Conservation (phyloP, 2,888 invertebrate genomes). For the Oscheius onirici region DNA sequence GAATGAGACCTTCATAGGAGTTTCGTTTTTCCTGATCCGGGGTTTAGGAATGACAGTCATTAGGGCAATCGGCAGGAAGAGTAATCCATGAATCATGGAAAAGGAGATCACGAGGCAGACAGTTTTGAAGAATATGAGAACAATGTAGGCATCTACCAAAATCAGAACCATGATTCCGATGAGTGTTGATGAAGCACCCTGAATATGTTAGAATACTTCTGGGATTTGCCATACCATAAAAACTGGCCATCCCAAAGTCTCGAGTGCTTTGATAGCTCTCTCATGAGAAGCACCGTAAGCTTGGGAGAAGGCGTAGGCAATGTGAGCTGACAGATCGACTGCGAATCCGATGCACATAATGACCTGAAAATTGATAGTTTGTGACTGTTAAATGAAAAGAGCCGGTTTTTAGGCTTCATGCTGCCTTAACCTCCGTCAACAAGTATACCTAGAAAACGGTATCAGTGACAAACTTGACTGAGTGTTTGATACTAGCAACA, state of each 20-base stretch:
- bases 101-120: conserved; percentile 69
- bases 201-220: neutral
- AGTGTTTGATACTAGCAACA: too few relatives aligned
- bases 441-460: too few relatives aligned
- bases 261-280: conserved; percentile 77
- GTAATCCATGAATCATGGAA: conserved; percentile 68
- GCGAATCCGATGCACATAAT: conserved; percentile 97
- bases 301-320: conserved; percentile 58
- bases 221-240: conserved; percentile 73
- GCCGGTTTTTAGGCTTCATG: too few relatives aligned
- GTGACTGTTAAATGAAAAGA: neutral
- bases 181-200: conserved; percentile 69
- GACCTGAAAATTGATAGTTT: conserved; percentile 72
- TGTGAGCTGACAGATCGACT: conserved; percentile 75
- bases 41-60: conserved; percentile 49
- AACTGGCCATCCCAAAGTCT: conserved; percentile 88
- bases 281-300: conserved; percentile 48
- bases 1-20: conserved; percentile 15
- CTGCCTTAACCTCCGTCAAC: too few relatives aligned
- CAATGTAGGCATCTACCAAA: conserved; percentile 67
- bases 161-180: conserved; percentile 66
- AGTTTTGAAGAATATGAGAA: conserved; percentile 70
- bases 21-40: conserved; percentile 7
- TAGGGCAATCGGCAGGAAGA: conserved; percentile 68
- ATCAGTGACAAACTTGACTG: too few relatives aligned